These are phyloP conservation scores for Cryptus armator DNA, from an alignment of 2,888 invertebrate genomes.

Conservation along the genomic window DNA sequence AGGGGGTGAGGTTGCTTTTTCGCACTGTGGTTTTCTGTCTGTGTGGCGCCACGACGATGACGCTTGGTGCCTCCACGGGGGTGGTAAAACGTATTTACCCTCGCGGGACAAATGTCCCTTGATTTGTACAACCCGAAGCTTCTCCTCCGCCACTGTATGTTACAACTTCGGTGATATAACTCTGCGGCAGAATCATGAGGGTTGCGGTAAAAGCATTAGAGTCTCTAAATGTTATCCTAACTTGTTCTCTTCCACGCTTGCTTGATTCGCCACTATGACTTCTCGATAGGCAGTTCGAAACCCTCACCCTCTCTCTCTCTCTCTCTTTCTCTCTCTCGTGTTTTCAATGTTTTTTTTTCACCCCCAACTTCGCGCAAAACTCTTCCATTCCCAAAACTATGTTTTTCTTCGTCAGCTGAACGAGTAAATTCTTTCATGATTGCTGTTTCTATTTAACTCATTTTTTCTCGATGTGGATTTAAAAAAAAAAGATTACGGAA, in stretches of 20 bases:
- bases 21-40: not conserved
- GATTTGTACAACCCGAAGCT: conserved; percentile 79
- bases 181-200: conserved; percentile 57
- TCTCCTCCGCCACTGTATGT: conserved; percentile 15
- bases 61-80: conserved; percentile 38
- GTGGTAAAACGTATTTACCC: conserved; percentile 80
- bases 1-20: conserved; percentile 22
- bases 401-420: conserved; percentile 7
- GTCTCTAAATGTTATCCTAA: conserved; percentile 71
- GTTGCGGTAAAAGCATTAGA: conserved; percentile 70
- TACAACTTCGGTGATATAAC: conserved; percentile 9
- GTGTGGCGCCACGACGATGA: conserved; percentile 35
- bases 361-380: too few relatives aligned
- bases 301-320: conserved; percentile 22
- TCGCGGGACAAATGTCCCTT: conserved; percentile 80
- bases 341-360: not conserved
- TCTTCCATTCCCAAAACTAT: not conserved
- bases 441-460: not conserved
- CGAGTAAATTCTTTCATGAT: not conserved
- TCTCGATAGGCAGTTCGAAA: conserved; percentile 35
- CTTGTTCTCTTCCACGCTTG: conserved; percentile 64
- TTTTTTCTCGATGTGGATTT: conserved; percentile 2
- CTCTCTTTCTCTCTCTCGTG: not conserved
- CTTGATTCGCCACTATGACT: conserved; percentile 35
- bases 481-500: not conserved